These are phyloP conservation scores for Tupaia chinensis DNA, from an alignment of 2,113 vertebrate genomes.

Conservation along the genomic window DNA sequence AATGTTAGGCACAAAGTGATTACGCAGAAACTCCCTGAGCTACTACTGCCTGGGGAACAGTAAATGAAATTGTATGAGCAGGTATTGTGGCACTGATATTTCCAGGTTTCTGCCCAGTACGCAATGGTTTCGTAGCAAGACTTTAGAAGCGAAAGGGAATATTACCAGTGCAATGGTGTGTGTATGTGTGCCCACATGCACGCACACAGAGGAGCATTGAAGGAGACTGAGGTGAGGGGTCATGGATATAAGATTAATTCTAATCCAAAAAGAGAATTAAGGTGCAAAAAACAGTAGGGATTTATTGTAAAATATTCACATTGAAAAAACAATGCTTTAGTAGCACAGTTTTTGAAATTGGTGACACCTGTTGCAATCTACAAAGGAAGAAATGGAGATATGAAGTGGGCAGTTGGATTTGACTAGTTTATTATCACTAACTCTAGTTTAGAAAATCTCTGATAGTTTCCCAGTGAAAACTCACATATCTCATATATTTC, in stretches of 20 bases:
- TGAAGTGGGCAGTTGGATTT: neutral
- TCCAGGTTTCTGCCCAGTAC: neutral
- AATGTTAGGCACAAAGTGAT: neutral
- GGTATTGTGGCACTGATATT: neutral
- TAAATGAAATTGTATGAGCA: neutral
- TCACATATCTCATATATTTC: slow-evolving; percentile 32
- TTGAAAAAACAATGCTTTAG: neutral
- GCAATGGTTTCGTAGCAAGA: slow-evolving; percentile 19
- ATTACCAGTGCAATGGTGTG: neutral
- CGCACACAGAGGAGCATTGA: neutral
- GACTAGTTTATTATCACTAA: slow-evolving; percentile 13
- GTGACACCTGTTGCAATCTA: slow-evolving; percentile 25
- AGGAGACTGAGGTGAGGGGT: neutral
- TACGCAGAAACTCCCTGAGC: slow-evolving; percentile 1
- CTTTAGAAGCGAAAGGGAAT: neutral
- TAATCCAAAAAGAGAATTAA: slow-evolving; percentile 16
- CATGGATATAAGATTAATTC: neutral
- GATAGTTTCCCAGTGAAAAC: slow-evolving; percentile 54
- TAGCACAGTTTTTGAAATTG: neutral
- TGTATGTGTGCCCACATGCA: neutral
- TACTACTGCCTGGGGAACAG: neutral
- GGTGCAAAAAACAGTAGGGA: neutral
- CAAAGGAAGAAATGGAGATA: neutral
- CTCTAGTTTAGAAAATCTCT: slow-evolving; percentile 52
- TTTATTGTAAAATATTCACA: neutral